Evolutionary conservation across 1,140 invertebrate genomes (phyloP), one percentile per base, ranked within the genome.

Genomic region (Calephelis virginiensis): DNA sequence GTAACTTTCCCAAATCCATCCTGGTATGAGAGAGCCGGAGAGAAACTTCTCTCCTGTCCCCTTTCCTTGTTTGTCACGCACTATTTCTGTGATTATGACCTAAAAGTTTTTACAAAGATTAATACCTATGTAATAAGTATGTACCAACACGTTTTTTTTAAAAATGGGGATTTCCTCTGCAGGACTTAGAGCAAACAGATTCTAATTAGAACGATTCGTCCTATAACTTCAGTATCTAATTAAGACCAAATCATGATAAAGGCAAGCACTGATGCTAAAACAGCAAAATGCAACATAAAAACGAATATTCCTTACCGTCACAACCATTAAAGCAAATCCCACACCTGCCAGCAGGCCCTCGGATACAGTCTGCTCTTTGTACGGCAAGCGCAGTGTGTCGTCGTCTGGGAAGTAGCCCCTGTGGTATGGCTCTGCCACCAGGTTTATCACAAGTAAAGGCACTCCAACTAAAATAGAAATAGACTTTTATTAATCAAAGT

Each of bases 361-460:
- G 12, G 95, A 94, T 62, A 98, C 94, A 0, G 96, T 97, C n/a
- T 96, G 96, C 5, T 92, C 79, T 66, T 94, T 92, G 77, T 93
- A 96, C 6, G 97, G 97, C 89, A 98, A 95, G 67, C 93, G 93
- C 14, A 99, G 93, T 50, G 96, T 96, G 74, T 97, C 94, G 92
- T 99, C 98, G 80, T 97, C 94, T 89, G 96, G 98, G 89, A 97
- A 99, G 91, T 98, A 99, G 43, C 98, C 98, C 66, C 98, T 93
- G 67, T 96, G 92, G 85, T 95, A 97, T 0, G 98, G 96, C 64
- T 93, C 86, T 5, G 93, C 95, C 82, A 93, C 94, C 38, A 96
- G 74, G 71, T 91, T 93, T 64, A 96, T 92, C 38, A 93, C 89
- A 13, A 97, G 85, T 40, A 97, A 93, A 0, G 94, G 92, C 68